Percentiles rank a stretch among this genome's conserved stretches.
phyloP scores from a whole-genome alignment of 1,140 invertebrate species.

The Calosoma granatense region DNA sequence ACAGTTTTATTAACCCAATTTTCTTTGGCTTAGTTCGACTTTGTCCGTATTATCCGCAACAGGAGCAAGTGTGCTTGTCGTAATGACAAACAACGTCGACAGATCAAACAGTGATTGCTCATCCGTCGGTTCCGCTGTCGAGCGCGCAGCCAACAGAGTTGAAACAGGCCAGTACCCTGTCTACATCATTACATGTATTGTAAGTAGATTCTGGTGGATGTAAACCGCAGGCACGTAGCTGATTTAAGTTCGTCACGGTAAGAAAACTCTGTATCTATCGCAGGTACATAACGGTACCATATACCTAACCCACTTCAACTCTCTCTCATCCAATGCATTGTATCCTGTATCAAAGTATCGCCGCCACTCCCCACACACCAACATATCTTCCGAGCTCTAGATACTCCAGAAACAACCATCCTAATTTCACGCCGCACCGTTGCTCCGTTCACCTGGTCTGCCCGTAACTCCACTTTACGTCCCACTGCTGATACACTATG shows the following conservation, averaged over 20 bases:
- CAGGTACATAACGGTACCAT: no score
- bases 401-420: neutral
- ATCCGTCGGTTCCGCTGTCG: neutral
- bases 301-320: no score
- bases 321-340: no score
- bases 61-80: no score
- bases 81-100: neutral
- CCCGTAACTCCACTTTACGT: conserved; percentile 1
- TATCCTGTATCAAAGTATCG: no score
- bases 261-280: no score
- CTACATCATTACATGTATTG: neutral
- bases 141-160: neutral
- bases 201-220: neutral
- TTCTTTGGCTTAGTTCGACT: no score
- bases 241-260: neutral
- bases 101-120: neutral
- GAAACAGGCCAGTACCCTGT: no score
- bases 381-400: no score
- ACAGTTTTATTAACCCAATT: no score
- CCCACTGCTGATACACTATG: neutral
- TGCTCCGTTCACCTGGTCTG: neutral
- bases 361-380: no score
- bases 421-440: conserved; percentile 1
- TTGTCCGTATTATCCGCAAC: no score
- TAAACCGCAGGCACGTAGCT: neutral